These are phyloP conservation scores for Baryphthengus martii DNA, from an alignment of 2,113 vertebrate genomes.

Conservation along the genomic window DNA sequence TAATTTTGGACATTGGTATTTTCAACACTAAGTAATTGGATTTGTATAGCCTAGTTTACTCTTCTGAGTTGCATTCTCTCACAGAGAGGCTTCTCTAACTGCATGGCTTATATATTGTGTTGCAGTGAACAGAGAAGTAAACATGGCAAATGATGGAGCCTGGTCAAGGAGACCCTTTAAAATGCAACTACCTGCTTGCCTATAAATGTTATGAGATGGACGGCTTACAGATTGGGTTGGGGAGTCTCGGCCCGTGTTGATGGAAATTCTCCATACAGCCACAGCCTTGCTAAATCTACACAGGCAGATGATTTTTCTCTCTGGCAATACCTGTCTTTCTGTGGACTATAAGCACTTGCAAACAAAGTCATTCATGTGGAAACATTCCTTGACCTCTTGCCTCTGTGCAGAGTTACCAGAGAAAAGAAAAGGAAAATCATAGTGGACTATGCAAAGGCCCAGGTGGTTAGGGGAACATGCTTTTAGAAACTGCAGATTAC, in stretches of 20 bases:
- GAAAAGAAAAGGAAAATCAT: not conserved
- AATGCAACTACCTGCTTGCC: not conserved
- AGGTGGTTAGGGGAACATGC: not conserved
- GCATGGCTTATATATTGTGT: not conserved
- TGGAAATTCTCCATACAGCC: not conserved
- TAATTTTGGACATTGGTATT: not conserved
- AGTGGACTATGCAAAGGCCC: not conserved
- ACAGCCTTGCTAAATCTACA: not conserved
- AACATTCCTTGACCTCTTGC: not conserved
- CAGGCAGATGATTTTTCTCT: not conserved
- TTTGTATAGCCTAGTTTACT: not conserved
- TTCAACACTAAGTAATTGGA: not conserved
- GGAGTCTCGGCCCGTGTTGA: accelerated
- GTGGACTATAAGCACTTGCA: not conserved
- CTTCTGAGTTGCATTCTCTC: accelerated
- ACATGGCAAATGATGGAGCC: not conserved
- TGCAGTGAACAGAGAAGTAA: not conserved
- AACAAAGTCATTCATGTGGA: not conserved
- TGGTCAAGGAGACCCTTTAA: not conserved
- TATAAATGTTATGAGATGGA: not conserved
- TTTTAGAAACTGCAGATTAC: not conserved
- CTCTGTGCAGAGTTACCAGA: not conserved
- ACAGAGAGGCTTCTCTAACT: not conserved
- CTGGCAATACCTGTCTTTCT: not conserved
- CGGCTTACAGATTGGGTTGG: accelerated